Evolutionary conservation across 2,113 vertebrate species (phyloP).

Genomic region (Glareola pratincola): DNA sequence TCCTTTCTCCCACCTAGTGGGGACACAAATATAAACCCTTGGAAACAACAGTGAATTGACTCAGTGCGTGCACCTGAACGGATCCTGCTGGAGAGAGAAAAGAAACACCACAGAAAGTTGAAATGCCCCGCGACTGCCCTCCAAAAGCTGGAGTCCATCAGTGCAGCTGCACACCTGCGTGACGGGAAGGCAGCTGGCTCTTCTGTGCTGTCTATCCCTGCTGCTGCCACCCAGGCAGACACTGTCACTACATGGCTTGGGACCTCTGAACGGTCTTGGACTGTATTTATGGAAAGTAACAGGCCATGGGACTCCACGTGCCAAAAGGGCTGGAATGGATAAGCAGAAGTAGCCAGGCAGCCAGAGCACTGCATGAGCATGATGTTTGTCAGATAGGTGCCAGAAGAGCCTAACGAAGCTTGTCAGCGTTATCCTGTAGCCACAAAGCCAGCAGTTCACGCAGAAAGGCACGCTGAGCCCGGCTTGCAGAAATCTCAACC

Average conservation of each 20-base stretch:
- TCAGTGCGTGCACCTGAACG: neutral
- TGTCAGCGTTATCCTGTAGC: neutral
- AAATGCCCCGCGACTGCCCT: neutral
- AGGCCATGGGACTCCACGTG: neutral
- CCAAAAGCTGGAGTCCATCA: neutral
- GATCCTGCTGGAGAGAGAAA: neutral
- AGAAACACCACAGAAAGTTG: neutral
- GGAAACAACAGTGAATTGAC: neutral
- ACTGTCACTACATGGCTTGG: too few species aligned
- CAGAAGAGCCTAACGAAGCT: neutral
- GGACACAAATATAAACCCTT: neutral
- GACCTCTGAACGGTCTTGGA: neutral
- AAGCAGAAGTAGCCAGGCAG: neutral
- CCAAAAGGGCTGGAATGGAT: neutral
- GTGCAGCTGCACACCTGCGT: neutral
- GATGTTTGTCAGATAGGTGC: neutral
- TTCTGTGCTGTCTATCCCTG: neutral
- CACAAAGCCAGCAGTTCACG: neutral
- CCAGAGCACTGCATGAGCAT: neutral
- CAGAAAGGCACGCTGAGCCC: neutral
- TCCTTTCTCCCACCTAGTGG: neutral
- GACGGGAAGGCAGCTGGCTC: neutral
- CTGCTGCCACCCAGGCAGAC: neutral
- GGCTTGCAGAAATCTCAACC: neutral
- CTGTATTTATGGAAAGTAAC: neutral